A percentile compares a stretch with the other conserved stretches of the same genome.
Conservation (phyloP, 2,113 vertebrate species). For the Actenoides lindsayi region DNA sequence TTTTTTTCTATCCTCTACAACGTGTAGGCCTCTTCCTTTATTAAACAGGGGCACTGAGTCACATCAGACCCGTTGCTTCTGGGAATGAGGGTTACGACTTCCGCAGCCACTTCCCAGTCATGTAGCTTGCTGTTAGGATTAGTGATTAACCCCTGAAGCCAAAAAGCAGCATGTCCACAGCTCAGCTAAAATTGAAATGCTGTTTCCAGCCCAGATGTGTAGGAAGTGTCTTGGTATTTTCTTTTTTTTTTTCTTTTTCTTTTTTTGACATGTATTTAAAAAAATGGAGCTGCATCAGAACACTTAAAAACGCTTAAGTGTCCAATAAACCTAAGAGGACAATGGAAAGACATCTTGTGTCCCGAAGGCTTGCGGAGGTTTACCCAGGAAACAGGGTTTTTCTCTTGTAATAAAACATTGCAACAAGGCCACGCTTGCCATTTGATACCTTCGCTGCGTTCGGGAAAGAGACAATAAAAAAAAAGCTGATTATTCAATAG, state of each 20-base stretch:
- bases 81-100: neutral
- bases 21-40: neutral
- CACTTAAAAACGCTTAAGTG: neutral
- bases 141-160: neutral
- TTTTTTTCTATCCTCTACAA: neutral
- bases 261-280: neutral
- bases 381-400: neutral
- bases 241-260: neutral
- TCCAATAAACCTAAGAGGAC: neutral
- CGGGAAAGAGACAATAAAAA: neutral
- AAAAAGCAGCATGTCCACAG: neutral
- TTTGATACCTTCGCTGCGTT: neutral
- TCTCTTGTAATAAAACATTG: neutral
- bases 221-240: neutral
- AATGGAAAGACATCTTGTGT: neutral
- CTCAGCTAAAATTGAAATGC: neutral
- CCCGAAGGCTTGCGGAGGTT: neutral
- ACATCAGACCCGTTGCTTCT: neutral
- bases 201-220: neutral
- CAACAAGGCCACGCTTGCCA: neutral
- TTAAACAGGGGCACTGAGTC: rapidly evolving
- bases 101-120: neutral
- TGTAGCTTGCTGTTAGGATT: neutral
- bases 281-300: neutral
- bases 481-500: neutral